Base-by-base conservation (phyloP, 1,140 invertebrate genomes). In the Planococcus citri region DNA sequence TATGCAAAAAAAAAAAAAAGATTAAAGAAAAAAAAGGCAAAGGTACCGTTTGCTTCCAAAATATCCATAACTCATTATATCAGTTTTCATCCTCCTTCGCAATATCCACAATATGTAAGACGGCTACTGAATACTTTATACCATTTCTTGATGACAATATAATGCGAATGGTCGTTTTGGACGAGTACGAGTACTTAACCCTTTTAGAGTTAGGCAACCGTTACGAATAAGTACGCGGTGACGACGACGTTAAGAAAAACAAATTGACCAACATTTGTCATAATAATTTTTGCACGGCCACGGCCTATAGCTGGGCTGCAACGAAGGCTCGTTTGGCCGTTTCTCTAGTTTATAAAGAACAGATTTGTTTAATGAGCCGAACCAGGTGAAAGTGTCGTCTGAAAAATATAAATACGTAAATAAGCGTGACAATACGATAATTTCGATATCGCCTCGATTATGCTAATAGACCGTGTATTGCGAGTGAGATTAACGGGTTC, bases 191-290 rank as follows among this genome's bases (percentile, higher is more conserved):
- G n/a, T 37, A 8, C n/a, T 51, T 51, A 51, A 51, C 41, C 41
- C 41, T n/a, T n/a, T 37, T 37, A 6, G 41, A 20, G n/a, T 20
- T 51, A 17, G 6, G 41, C 4, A 17, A 33, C 29, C 29, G 29
- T 33, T 33, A 33, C 29, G 29, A 33, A 33, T 33, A 33, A 3
- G n/a, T n/a, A n/a, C n/a, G n/a, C n/a, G n/a, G n/a, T n/a, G n/a
- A 3, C 29, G 29, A 6, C 12, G 29, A 51, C 41, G 41, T 17
- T 17, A 20, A 51, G n/a, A 51, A 51, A 51, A 51, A 51, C 41
- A 51, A 51, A 51, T 51, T 51, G 41, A 51, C 41, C 10, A 51
- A 51, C 41, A 51, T 51, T 51, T 51, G 41, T 51, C 41, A 51
- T 51, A 51, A 51, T 51, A 51, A 51, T 51, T 51, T 51, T 20